These are phyloP conservation scores for Colletes gigas DNA, from an alignment of 1,140 invertebrate species.

Conservation along the genomic window DNA sequence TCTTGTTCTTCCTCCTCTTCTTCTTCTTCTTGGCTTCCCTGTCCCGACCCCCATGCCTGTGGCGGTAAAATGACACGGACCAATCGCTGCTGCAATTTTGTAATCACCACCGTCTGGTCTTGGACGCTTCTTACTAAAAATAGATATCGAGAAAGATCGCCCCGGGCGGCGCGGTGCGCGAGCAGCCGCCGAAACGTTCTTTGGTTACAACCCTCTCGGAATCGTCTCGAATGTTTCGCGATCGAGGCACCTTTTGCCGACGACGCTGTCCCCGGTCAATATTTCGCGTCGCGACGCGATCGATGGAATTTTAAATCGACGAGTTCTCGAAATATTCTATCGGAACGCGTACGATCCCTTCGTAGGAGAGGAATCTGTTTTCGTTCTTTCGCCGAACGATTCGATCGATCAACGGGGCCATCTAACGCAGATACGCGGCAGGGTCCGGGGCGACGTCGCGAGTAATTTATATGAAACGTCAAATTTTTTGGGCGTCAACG, in stretches of 20 bases:
- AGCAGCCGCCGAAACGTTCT: constrained; percentile 12
- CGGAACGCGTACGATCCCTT: no score
- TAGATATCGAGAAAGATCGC: constrained; percentile 45
- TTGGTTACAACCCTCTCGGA: constrained; percentile 4
- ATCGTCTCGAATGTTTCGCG: no score
- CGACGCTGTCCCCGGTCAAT: no score
- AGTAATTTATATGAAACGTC: constrained; percentile 43
- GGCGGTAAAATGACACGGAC: constrained; percentile 46
- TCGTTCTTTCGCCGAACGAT: neutral
- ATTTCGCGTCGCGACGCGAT: no score
- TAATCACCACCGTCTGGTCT: constrained; percentile 46
- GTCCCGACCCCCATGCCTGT: constrained; percentile 7
- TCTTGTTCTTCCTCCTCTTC: neutral
- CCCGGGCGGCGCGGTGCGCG: neutral
- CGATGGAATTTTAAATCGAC: no score
- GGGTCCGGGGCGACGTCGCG: neutral
- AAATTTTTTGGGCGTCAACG: constrained; percentile 46
- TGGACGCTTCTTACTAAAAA: constrained; percentile 44
- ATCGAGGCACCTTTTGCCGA: no score
- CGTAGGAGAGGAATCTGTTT: neutral
- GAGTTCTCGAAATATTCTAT: no score
- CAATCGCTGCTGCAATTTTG: constrained; percentile 48
- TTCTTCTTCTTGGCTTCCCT: neutral
- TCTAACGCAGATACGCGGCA: neutral
- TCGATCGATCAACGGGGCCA: neutral